Base-by-base conservation (phyloP, 64 coral and sea anemone genomes). In the Stichodactyla helianthus region DNA sequence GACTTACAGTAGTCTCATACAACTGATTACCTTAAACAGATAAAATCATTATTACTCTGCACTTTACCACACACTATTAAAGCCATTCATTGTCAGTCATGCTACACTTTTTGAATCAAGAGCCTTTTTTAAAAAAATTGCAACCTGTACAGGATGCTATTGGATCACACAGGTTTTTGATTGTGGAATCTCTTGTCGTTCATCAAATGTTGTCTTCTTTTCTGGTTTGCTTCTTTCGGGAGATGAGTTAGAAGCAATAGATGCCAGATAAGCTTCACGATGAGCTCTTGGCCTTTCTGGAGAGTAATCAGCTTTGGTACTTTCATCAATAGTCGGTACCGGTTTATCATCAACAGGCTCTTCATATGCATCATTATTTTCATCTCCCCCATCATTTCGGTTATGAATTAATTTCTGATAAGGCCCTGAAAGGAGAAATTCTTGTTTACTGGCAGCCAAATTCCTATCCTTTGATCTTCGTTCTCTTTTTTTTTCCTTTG, bases 161-260 rank as follows among this genome's bases (percentile, higher is more conserved):
- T 93, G 94, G 56, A 97, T 90, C 57, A 90, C 81, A 88, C 94
- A 97, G 89, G 88, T 97, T 83, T 76, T 97, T 53, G 94, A 97
- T 55, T 97, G 88, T 52, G 57, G 77, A 50, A 22, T 71, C 22
- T 82, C 60, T 50, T 53, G 68, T 28, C 6, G 25, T 74, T 74
- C 25, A 74, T 74, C 23, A 26, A 31, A 10, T 9, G 68, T 10
- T 74, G 23, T 23, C 4, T 4, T 8, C 10, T 74, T 35, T 74
- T 7, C 6, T 74, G 8, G 20, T 14, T 11, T 26, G 23, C 25
- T 74, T n/a, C 23, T 51, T 51, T 71, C 83, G 64, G 88, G 70
- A 35, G 50, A 78, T 84, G 79, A 86, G 61, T 79, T 71, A 52
- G 93, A 86, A 28, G 91, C 91, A 8, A 97, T 71, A 18, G 94